A percentile compares a stretch with the other conserved stretches of the same genome.
These are phyloP conservation scores for Centropus unirufus DNA, from an alignment of 2,113 vertebrate species.

Conservation along the genomic window DNA sequence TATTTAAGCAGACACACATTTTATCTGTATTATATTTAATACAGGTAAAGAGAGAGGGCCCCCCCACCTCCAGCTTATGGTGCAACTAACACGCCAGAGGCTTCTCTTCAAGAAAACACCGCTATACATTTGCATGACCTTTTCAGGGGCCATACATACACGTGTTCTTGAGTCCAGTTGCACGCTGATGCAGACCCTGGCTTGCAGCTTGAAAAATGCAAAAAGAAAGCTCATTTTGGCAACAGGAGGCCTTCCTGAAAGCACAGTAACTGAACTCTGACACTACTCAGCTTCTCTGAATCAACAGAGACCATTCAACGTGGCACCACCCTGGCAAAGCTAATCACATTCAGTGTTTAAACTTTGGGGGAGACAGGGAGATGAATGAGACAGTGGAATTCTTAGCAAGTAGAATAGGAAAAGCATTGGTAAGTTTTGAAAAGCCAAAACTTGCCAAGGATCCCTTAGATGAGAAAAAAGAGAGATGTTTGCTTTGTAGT, in stretches of 20 bases:
- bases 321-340: constrained; percentile 29
- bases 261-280: constrained; percentile 61
- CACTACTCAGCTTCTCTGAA: constrained; percentile 55
- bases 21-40: not conserved
- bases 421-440: not conserved
- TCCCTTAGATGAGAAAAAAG: not conserved
- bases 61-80: not conserved
- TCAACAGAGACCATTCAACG: constrained; percentile 58
- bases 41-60: not conserved
- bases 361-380: not conserved
- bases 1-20: not conserved
- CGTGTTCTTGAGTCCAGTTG: not conserved
- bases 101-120: not conserved
- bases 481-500: not conserved
- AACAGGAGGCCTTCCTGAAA: constrained; percentile 53
- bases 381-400: constrained; percentile 21
- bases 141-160: not conserved
- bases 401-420: constrained; percentile 13
- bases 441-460: not conserved
- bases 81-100: not conserved
- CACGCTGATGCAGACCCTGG: constrained; percentile 17
- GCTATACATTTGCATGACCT: not conserved
- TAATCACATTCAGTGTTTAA: constrained; percentile 47
- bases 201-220: constrained; percentile 16
- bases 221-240: constrained; percentile 49